Evolutionary conservation across 1,140 invertebrate species (phyloP), one percentile per base, ranked within the genome.

Genomic region (Eupeodes corollae): DNA sequence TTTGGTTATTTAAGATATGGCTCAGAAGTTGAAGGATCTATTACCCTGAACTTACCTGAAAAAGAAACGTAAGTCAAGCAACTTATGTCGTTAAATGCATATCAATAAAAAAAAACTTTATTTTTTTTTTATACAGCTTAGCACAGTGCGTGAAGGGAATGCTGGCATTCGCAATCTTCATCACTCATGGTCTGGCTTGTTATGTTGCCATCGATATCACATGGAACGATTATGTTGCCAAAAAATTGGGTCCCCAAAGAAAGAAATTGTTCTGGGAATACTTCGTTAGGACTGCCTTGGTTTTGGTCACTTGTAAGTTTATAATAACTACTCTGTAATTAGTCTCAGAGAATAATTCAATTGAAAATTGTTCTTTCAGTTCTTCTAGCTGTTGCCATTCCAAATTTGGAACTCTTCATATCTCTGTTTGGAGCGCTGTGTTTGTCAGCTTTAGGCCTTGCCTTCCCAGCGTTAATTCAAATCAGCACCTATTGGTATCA

Each of bases 401-500:
- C 88, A 1, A 77, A 88, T 54, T 69, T 97, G 52, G 88, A 91
- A 41, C 71, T 91, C 5, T 84, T 94, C 66, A 95, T 96, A 48
- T 90, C 91, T 0, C 72, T 93, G 32, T 85, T 94, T 56, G 92
- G 92, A 21, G 88, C 91, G 0, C 70, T 93, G 1, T 86, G 84
- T 51, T 75, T 91, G 8, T 88, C 88, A 9, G 83, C 84, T 0
- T 71, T 94, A 18, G 90, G 91, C 0, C 70, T 95, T 13, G 86
- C 88, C 2, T 87, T 94, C 59, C 92, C 91, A 14, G 87, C 90
- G 1, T 70, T 91, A 37, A 88, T 95, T 51, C 76, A 85, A 49
- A 75, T 74, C 15, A 80, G 76, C 59, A 77, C 79, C 0, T 77
- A 75, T 53, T 83, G 82, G 82, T 74, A 79, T 58, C 67, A 43